Evolutionary conservation across 2,888 invertebrate species (phyloP).

Genomic region (Pecten maximus): DNA sequence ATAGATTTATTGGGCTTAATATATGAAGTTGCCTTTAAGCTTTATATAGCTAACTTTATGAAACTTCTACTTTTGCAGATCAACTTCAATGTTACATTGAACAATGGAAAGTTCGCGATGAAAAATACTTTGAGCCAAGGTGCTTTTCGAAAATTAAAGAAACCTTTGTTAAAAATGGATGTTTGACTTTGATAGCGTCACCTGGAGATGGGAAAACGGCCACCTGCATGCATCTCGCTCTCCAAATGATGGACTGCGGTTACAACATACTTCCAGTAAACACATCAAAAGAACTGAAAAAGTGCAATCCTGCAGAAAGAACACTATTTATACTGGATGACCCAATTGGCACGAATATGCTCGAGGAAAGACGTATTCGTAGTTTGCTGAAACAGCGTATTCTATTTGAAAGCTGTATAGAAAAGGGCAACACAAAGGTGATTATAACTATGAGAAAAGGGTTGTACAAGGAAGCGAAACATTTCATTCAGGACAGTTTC

Average conservation of each 20-base stretch:
- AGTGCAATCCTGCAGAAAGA: not conserved
- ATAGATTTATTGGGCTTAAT: too few species aligned
- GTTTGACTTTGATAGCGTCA: not conserved
- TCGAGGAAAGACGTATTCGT: not conserved
- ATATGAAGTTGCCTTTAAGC: too few species aligned
- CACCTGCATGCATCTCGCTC: conserved; percentile 27
- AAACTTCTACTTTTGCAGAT: not conserved
- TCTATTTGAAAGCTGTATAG: not conserved
- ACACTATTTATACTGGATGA: conserved; percentile 33
- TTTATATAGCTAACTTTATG: too few species aligned
- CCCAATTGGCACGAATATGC: not conserved
- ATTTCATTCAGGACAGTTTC: not conserved
- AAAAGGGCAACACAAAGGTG: not conserved
- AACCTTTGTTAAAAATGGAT: not conserved
- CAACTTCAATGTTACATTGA: not conserved
- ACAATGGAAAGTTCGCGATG: not conserved
- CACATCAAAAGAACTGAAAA: not conserved
- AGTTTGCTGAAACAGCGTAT: not conserved
- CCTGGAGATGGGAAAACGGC: conserved; percentile 39
- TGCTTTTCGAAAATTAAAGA: not conserved
- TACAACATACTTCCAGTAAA: not conserved
- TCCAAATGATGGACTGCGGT: not conserved
- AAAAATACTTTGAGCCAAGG: not conserved
- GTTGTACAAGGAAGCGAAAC: not conserved
- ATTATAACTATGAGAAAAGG: conserved; percentile 35